Evolutionary conservation across 2,797 vertebrate genomes (phyloP), one percentile per base, ranked within the genome.

Genomic region (Channa striata): DNA sequence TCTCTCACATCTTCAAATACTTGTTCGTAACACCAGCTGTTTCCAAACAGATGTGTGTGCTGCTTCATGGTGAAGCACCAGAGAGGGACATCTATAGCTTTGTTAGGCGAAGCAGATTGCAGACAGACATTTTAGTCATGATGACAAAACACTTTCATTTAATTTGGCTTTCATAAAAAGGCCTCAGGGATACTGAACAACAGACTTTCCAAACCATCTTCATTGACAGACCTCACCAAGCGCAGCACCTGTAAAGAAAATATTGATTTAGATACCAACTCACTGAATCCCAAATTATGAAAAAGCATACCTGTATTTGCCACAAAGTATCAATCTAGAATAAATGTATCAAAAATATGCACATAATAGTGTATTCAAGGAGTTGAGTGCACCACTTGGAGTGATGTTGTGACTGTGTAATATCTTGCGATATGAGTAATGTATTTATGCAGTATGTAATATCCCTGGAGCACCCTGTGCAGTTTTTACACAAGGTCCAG

Each of bases 11-110:
- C 76, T 72, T 79, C 34, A 81, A 70, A 68, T 49, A 23, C 57
- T 65, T 58, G 42, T 51, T 74, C 60, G 20, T 17, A 50, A 69
- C 59, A 60, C 50, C 72, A 82, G 66, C 78, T 80, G 66, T 74
- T 83, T 72, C 72, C 34, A 58, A 60, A 78, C 72, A 81, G 47
- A 83, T 81, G 74, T 74, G 63, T 44, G 37, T 21, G 42, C 34
- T 50, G 59, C 43, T 10, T 43, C 60, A 69, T n/a, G 10, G 40
- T 48, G 21, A 80, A 51, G 14, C 34, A 53, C 53, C 12, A 59
- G 6, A 68, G 30, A 37, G 2, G 33, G 34, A 39, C 0, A 20
- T 66, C 56, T 48, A 20, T 5, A 43, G 9, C 7, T 16, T 59
- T 33, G 20, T 44, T 17, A 57, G 10, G 52, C 14, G 34, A 59